Evolutionary conservation across 2,113 vertebrate species (phyloP).

Genomic region (Actinemys pallida): DNA sequence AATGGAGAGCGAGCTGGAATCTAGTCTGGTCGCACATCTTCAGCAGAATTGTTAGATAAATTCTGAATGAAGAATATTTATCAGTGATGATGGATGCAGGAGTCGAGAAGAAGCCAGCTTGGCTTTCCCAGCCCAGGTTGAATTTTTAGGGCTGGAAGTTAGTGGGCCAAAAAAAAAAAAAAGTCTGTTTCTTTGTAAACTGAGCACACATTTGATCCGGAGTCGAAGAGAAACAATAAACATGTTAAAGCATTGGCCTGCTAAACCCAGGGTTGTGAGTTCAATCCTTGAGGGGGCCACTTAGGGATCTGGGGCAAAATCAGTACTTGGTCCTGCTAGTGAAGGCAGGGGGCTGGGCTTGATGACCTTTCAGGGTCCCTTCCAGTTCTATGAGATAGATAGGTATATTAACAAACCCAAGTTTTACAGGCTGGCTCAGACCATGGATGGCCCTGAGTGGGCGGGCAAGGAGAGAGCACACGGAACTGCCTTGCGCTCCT

Average conservation of each 20-base stretch:
- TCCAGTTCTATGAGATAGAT: too few relatives aligned
- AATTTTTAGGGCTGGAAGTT: not conserved
- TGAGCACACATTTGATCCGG: not conserved
- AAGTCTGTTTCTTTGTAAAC: not conserved
- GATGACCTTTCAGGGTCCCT: too few relatives aligned
- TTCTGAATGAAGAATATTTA: conserved; percentile 53
- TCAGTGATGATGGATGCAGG: conserved; percentile 22
- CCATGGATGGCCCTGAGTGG: accelerated
- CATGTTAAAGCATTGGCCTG: not conserved
- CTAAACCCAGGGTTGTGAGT: too few relatives aligned
- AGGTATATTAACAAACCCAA: not conserved
- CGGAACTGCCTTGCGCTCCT: accelerated
- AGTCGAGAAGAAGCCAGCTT: not conserved
- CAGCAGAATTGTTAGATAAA: conserved; percentile 43
- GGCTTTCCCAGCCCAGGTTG: not conserved
- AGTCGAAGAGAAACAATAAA: accelerated
- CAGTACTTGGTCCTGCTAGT: too few relatives aligned
- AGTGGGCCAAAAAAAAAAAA: not conserved
- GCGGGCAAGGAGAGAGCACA: not conserved
- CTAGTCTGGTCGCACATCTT: not conserved
- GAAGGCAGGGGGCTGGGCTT: too few relatives aligned
- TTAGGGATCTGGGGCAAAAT: too few relatives aligned
- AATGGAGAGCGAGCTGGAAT: conserved; percentile 54
- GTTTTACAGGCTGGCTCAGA: not conserved
- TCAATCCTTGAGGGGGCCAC: too few relatives aligned